Evolutionary conservation across 2,888 invertebrate species (phyloP).

Genomic region (Unio delphinus): DNA sequence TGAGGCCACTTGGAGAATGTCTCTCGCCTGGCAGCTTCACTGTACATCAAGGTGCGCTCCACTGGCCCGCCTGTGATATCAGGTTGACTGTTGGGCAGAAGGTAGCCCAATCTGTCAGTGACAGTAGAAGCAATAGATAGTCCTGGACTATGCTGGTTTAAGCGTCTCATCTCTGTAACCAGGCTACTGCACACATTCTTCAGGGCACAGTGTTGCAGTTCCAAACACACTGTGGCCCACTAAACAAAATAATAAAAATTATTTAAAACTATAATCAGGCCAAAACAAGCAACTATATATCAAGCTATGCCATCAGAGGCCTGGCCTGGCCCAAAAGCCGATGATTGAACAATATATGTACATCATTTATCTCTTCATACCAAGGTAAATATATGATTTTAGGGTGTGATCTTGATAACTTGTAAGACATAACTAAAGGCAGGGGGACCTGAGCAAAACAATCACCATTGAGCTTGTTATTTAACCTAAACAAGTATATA

Average conservation of each 20-base stretch:
- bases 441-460: too few species aligned
- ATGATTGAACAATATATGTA: too few species aligned
- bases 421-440: too few species aligned
- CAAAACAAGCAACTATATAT: not conserved
- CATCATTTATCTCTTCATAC: too few species aligned
- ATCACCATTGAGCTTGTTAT: too few species aligned
- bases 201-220: slow-evolving; percentile 84
- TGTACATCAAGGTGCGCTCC: slow-evolving; percentile 82
- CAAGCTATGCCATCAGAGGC: not conserved
- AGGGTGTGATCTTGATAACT: too few species aligned
- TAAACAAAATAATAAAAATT: slow-evolving; percentile 71
- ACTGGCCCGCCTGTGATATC: slow-evolving; percentile 58
- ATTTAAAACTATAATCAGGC: not conserved
- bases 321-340: not conserved
- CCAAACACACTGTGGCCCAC: slow-evolving; percentile 93
- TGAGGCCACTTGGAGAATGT: slow-evolving; percentile 97
- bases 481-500: too few species aligned
- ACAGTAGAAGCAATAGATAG: slow-evolving; percentile 85
- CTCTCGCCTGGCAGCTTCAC: slow-evolving; percentile 90
- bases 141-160: slow-evolving; percentile 79
- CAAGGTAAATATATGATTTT: too few species aligned
- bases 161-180: slow-evolving; percentile 85
- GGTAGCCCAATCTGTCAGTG: slow-evolving; percentile 79
- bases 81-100: slow-evolving; percentile 59
- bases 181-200: slow-evolving; percentile 85